Evolutionary conservation across 92 coral and sea anemone genomes (phyloP), one percentile per base, ranked within the genome.

Genomic region (Porites cylindrica): DNA sequence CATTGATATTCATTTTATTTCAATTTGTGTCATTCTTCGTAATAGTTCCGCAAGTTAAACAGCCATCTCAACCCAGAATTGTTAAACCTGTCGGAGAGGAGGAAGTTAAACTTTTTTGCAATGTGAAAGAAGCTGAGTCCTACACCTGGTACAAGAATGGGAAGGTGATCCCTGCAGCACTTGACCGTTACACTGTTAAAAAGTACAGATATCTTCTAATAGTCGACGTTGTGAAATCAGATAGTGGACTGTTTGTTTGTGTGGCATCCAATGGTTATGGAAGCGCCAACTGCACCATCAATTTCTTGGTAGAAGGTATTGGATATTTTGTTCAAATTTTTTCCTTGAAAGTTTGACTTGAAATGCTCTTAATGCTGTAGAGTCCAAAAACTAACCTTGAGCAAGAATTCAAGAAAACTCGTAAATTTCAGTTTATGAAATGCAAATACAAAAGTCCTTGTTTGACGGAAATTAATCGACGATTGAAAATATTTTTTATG

Each of bases 141-240:
- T 83, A 83, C 87, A 50, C 51, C 2, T 92, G 95, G 95, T 92
- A 74, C 79, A 92, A 92, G 51, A 68, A 92, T 76, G 79, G 82
- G 2, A 81, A 51, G 32, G 13, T 0, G 47, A 75, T 92, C 19
- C 51, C 61, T 17, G 16, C 12, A 29, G 1, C 56, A 1, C 9
- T 14, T 4, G 17, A 10, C 3, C 81, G 90, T 13, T 92, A 82
- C 50, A 16, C 1, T 8, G 72, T 92, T 26, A 89, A 79, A 56
- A 10, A 13, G 1, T 0, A 81, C 38, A 83, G 91, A 29, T 92
- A 59, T 83, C 72, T 94, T 59, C 76, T 56, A 79, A 94, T 94
- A 29, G 19, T 32, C 7, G 51, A 83, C 54, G 93, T 94, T 61
- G 70, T 38, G 58, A 82, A 70, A 72, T 63, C 84, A 4, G 95